These are phyloP conservation scores for Chloroceryle amazona DNA, from an alignment of 2,797 vertebrate genomes.

Conservation along the genomic window DNA sequence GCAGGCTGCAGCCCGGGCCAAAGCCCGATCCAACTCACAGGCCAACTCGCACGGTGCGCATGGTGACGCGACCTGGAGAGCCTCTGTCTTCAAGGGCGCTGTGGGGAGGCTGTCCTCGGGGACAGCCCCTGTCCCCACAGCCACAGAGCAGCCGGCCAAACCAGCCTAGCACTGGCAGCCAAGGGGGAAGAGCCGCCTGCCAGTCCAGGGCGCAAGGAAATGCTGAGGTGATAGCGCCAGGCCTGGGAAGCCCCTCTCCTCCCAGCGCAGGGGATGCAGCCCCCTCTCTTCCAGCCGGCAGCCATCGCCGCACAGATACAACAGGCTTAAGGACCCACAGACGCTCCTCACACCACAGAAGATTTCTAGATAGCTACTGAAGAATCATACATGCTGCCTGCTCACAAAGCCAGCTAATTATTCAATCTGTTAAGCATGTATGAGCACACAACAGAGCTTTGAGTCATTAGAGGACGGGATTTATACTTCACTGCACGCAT, in stretches of 20 bases:
- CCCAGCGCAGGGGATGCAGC: background rate
- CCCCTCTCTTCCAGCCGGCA: background rate
- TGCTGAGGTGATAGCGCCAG: background rate
- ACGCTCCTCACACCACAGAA: background rate
- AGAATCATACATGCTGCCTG: background rate
- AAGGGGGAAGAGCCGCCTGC: background rate
- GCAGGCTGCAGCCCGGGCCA: fast-evolving
- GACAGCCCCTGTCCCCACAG: background rate
- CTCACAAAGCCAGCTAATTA: slow-evolving; percentile 66
- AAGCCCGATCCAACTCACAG: background rate
- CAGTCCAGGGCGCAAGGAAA: background rate
- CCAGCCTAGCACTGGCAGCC: background rate
- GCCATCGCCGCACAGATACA: fast-evolving
- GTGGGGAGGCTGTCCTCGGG: background rate
- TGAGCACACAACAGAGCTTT: slow-evolving; percentile 39
- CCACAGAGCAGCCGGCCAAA: background rate
- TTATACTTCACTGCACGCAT: slow-evolving; percentile 75
- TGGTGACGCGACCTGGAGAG: fast-evolving
- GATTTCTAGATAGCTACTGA: background rate
- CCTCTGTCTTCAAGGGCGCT: background rate
- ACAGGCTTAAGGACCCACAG: background rate
- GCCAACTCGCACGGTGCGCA: too few relatives aligned
- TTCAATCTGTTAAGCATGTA: slow-evolving; percentile 69
- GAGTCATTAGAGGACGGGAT: slow-evolving; percentile 61
- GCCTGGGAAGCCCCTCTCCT: background rate